A percentile compares a stretch with the other conserved stretches of the same genome.
phyloP scores from a whole-genome alignment of 2,113 vertebrate genomes.

The Ammodramus savannarum region DNA sequence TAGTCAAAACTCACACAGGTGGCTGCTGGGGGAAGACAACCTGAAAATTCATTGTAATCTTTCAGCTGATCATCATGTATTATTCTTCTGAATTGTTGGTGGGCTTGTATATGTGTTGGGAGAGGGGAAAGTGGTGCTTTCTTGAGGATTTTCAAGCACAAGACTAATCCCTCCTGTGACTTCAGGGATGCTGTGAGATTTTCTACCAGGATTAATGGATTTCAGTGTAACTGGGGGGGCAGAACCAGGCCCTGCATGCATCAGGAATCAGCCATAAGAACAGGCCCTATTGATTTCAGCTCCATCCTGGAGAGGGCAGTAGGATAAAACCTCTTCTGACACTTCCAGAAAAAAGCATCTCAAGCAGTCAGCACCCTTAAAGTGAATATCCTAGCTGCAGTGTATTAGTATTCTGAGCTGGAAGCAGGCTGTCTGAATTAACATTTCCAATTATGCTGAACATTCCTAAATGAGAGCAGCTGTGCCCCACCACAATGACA shows the following conservation, averaged over 20 bases:
- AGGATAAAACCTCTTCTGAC: slow-evolving; percentile 10
- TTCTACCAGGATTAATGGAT: neutral
- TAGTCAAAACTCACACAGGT: neutral
- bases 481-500: neutral
- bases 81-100: neutral
- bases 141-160: neutral
- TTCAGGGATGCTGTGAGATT: neutral
- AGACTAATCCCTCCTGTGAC: neutral
- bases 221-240: neutral
- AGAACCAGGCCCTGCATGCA: neutral
- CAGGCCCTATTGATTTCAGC: neutral
- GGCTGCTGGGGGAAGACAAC: neutral
- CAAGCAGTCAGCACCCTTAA: neutral
- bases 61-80: neutral
- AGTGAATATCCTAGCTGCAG: neutral
- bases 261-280: neutral
- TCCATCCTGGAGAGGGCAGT: neutral
- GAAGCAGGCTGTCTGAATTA: neutral
- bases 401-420: neutral
- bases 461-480: neutral
- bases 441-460: neutral
- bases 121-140: neutral
- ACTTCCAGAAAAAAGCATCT: neutral
- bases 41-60: neutral
- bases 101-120: neutral